Evolutionary conservation across 2,888 invertebrate species (phyloP).

Genomic region (Leptopilina syphax): DNA sequence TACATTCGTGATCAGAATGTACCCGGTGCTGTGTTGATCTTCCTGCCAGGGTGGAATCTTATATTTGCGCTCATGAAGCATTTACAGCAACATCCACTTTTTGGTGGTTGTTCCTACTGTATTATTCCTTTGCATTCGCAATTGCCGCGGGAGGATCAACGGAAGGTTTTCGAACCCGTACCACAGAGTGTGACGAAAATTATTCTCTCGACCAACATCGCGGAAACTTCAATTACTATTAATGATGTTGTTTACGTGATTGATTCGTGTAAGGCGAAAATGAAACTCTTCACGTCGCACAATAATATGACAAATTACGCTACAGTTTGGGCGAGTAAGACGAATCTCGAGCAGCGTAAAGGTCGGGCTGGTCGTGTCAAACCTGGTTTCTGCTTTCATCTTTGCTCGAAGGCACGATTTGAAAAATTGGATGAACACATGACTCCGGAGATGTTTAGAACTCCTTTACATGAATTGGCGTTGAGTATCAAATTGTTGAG

Average conservation of each 20-base stretch:
- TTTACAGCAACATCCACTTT: constrained; percentile 85
- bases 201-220: constrained; percentile 98
- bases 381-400: constrained; percentile 95
- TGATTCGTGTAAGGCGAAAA: constrained; percentile 97
- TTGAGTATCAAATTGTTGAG: constrained; percentile 93
- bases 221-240: constrained; percentile 98
- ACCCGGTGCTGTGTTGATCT: constrained; percentile 93
- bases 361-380: constrained; percentile 97
- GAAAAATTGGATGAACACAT: constrained; percentile 90
- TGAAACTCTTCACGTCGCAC: constrained; percentile 98
- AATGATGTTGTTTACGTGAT: constrained; percentile 99
- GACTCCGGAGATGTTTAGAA: constrained; percentile 98
- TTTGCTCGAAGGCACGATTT: constrained; percentile 89
- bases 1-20: constrained; percentile 81
- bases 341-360: constrained; percentile 95
- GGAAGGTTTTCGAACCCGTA: constrained; percentile 93
- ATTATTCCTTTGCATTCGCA: constrained; percentile 97
- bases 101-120: constrained; percentile 83
- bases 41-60: constrained; percentile 98
- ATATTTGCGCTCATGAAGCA: constrained; percentile 95
- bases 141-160: constrained; percentile 96
- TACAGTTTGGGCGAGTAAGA: constrained; percentile 96
- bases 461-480: constrained; percentile 96
- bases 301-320: constrained; percentile 99
- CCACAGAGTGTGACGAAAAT: constrained; percentile 92